Base-by-base conservation (phyloP, 1,140 invertebrate genomes). In the Pogonus chalceus region DNA sequence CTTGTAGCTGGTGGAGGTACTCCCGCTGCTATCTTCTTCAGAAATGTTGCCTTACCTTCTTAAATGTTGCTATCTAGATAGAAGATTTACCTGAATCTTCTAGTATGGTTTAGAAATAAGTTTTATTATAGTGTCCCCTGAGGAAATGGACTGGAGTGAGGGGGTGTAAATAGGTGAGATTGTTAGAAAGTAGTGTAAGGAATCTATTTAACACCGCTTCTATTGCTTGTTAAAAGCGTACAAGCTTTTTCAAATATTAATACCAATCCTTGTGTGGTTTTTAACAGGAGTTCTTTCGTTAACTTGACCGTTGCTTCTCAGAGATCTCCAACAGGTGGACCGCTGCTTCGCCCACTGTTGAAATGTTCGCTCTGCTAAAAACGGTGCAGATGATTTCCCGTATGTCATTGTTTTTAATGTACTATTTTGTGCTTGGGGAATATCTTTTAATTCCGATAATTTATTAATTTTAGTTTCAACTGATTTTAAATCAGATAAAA, bases 81-180 rank as follows among this genome's bases (percentile, higher is more conserved):
- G 48, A 12, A 56, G 52, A 49, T 53, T 35, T 48, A 4, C 35
- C 18, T 39, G 3, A 50, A 2, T 3, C 51, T n/a, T 10, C 22
- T 31, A 1, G 55, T 26, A 39, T 56, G 22, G 10, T 7, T 55
- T 49, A 24, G 61, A 54, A 12, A 61, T 58, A 9, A 62, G 9
- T 2, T 54, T 24, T 7, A 53, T 59, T 20, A 70, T 46, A 1
- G 64, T 56, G 20, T 56, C 9, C 69, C 68, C 62, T 66, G 20
- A 72, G 49, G 55, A 73, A 71, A 61, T 74, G 68, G 14, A 55
- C 62, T 9, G 71, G 68, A 9, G 69, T 69, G 4, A 70, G 35
- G 9, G 59, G 12, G 0, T n/a, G 1, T 18, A 57, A 46, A 22
- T 65, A 63, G 52, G 7, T 51, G 12, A 35, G 23, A n/a, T n/a